Evolutionary conservation across 2,113 vertebrate genomes (phyloP), one percentile per base, ranked within the genome.

Genomic region (Chelonoidis abingdonii): DNA sequence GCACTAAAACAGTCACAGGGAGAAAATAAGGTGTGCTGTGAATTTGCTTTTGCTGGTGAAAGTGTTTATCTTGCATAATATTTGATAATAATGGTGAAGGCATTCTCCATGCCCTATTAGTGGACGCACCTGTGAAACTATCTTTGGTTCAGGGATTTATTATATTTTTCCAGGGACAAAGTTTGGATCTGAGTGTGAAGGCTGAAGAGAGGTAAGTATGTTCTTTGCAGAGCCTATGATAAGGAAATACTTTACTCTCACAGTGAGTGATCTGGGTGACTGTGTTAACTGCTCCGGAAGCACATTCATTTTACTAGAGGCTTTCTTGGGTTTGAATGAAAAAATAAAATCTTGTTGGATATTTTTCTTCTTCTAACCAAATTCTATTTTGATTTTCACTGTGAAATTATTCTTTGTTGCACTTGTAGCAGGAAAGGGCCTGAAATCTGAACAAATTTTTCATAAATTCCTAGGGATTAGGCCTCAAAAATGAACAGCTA

Each of bases 191-290:
- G 93, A 97, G 35, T 75, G 35, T 98, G 96, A 97, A 97, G 90
- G 91, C 96, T 80, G 98, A 98, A 95, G 93, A 98, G 87, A 98
- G 98, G 98, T 99, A 84, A 98, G 7, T 8, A 49, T 35, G 69
- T 31, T 5, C 89, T 50, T 93, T 57, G 76, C 91, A 94, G 27
- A 24, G 79, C 25, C 16, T 41, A 44, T 85, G 14, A 80, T 44
- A 8, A 49, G n/a, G 65, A 84, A 83, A 25, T 1, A 2, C n/a
- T 93, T 90, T 54, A 38, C 86, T 75, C 2, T 89, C 5, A 5
- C 5, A 78, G 53, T 53, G 10, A 65, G 69, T 59, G 6, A 90
- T 1, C 27, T 22, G 35, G 27, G 2, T 76, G 81, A 41, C 8
- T 89, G 2, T 10, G 5, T 57, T 47, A 44, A 86, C 3, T 56